Percentiles rank a stretch among this genome's conserved stretches.
Conservation (phyloP, 2,797 vertebrate species). For the Hemitrygon akajei region DNA sequence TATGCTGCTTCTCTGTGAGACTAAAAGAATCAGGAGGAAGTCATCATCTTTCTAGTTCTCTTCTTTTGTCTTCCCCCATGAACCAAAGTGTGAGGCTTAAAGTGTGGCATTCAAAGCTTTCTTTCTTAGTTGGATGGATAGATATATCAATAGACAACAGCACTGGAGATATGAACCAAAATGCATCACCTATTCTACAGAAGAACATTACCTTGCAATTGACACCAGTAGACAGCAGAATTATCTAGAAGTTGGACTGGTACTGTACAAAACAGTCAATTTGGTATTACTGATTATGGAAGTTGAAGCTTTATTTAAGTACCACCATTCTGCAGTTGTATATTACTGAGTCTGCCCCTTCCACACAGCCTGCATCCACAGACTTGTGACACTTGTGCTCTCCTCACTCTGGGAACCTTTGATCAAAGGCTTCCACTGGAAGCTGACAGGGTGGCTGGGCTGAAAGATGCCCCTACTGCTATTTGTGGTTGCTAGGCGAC, state of each 20-base stretch:
- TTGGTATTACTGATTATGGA: not conserved
- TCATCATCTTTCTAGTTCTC: not conserved
- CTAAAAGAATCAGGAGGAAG: not conserved
- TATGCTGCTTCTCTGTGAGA: not conserved
- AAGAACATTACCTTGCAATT: not conserved
- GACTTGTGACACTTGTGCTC: not conserved
- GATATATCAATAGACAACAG: not conserved
- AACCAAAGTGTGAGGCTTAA: not conserved
- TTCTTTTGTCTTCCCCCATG: not conserved
- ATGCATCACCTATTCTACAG: not conserved
- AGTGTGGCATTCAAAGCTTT: not conserved
- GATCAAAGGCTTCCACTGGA: conserved; percentile 15
- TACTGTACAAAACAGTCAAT: not conserved
- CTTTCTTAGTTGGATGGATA: not conserved
- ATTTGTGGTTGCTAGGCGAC: conserved; percentile 13
- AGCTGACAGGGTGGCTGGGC: not conserved
- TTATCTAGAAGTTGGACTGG: not conserved
- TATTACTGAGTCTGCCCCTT: not conserved
- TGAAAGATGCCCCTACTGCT: not conserved
- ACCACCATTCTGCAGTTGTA: not conserved
- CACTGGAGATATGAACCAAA: not conserved
- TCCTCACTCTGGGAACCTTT: not conserved
- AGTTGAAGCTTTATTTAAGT: not conserved
- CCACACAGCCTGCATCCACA: not conserved
- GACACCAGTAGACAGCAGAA: not conserved